Base-by-base conservation (phyloP, 92 coral and sea anemone genomes). In the Zoanthus gigantus region DNA sequence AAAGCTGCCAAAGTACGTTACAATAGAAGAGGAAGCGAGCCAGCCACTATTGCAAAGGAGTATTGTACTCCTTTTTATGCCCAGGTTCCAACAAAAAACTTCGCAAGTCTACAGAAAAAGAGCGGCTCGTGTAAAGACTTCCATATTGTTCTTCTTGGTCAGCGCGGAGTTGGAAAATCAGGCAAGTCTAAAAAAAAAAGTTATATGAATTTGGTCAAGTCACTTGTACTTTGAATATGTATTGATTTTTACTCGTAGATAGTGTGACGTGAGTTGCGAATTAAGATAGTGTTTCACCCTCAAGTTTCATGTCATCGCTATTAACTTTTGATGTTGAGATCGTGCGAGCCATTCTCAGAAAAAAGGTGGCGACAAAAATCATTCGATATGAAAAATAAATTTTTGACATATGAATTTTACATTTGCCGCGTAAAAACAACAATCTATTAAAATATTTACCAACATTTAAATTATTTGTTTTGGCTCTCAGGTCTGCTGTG, bases 111-210 rank as follows among this genome's bases (percentile, higher is more conserved):
- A 16, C 85, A 86, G 6, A 91, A 89, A 77, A 85, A 90, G 44
- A 76, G 88, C 68, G 88, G 91, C 61, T 93, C 95, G 14, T 81
- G 89, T 12, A 87, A 94, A 72, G 98, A 95, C 83, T 95, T 91
- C 60, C 89, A 93, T 69, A 84, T 95, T 13, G 98, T 93, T 47
- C 88, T 95, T 72, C 94, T 95, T 0, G 98, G 98, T 15, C 98
- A 95, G 79, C 94, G 96, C 42, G 98, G 94, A 12, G 98, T 95
- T 87, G 98, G 98, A 28, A 95, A 95, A 83, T 95, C 98, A 46
- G 98, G 98, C 93, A 47, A 66, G 98, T 87, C 3, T 53, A 5
- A n/a, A n/a, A 5, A 16, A 37, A 18, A 28, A 5, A 30, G 48
- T 57, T 14, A 18, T 3, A 4, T 15, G 29, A 61, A 56, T 58